Percentiles rank a stretch among this genome's conserved stretches.
These are phyloP conservation scores for Ochotona curzoniae DNA, from an alignment of 2,113 vertebrate genomes.

Conservation along the genomic window DNA sequence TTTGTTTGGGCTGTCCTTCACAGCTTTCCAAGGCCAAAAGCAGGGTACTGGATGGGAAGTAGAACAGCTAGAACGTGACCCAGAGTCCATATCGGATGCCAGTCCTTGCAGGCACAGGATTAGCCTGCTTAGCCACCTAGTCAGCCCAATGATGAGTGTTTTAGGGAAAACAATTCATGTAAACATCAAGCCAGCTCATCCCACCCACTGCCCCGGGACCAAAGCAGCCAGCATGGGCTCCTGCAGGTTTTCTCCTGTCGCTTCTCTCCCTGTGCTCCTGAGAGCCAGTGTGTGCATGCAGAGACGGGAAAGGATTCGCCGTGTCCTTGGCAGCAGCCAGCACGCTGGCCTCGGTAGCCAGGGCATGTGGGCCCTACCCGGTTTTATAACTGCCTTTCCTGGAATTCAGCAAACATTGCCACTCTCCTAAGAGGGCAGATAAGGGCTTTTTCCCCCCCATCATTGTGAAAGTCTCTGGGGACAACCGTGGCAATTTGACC, in stretches of 20 bases:
- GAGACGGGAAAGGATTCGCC: not conserved
- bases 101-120: too few species aligned
- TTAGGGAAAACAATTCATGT: slow-evolving; percentile 27
- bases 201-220: not conserved
- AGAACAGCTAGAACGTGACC: too few species aligned
- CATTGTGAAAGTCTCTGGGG: slow-evolving; percentile 57
- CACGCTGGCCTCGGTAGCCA: not conserved
- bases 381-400: slow-evolving; percentile 56
- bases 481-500: slow-evolving; percentile 39
- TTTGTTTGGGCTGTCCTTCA: too few species aligned
- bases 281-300: not conserved
- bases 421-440: slow-evolving; percentile 61
- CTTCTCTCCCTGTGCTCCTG: not conserved
- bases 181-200: not conserved
- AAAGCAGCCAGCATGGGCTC: not conserved
- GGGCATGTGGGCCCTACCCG: not conserved
- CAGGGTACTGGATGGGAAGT: too few species aligned
- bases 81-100: too few species aligned
- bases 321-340: not conserved
- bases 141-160: not conserved
- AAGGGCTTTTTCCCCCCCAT: slow-evolving; percentile 62
- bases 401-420: slow-evolving; percentile 52
- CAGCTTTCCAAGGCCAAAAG: too few species aligned
- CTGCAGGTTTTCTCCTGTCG: not conserved
- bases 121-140: too few species aligned